Evolutionary conservation across 2,797 vertebrate species (phyloP).

Genomic region (Macroramphosus scolopax): DNA sequence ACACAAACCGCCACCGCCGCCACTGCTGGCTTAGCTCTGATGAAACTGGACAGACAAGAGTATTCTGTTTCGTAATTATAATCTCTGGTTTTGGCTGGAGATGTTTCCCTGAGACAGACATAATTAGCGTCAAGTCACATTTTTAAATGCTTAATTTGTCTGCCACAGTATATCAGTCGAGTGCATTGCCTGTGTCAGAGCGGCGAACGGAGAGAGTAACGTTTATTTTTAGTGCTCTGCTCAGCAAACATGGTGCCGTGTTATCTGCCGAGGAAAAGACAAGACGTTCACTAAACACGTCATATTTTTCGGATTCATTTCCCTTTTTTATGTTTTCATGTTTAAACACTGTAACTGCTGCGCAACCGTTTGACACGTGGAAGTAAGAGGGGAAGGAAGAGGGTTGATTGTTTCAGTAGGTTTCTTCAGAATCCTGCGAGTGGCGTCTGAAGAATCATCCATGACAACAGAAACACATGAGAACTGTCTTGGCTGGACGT

Average conservation of each 20-base stretch:
- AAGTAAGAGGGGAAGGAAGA: too few relatives aligned
- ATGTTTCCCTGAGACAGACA: conserved; percentile 8
- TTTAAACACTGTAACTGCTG: too few relatives aligned
- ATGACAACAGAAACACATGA: too few relatives aligned
- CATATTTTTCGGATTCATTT: too few relatives aligned
- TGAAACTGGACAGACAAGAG: conserved; percentile 33
- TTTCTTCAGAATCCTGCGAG: too few relatives aligned
- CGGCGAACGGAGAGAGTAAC: conserved; percentile 2
- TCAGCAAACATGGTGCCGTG: background rate
- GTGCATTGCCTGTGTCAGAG: conserved; percentile 13
- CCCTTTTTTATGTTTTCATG: too few relatives aligned
- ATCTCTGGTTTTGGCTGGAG: conserved; percentile 13
- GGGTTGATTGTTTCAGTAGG: too few relatives aligned
- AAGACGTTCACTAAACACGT: background rate
- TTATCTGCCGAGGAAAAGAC: background rate
- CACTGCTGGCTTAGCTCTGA: conserved; percentile 40
- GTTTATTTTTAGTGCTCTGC: conserved; percentile 5
- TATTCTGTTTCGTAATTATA: conserved; percentile 26
- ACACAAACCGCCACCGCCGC: background rate
- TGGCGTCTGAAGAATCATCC: too few relatives aligned
- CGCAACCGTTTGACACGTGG: too few relatives aligned
- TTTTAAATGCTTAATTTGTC: conserved; percentile 31
- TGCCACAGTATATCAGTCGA: conserved; percentile 3
- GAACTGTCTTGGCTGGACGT: too few relatives aligned
- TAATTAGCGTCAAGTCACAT: conserved; percentile 24